A percentile compares a stretch with the other conserved stretches of the same genome.
phyloP scores from a whole-genome alignment of 2,113 vertebrate genomes.

The Halichoerus grypus region DNA sequence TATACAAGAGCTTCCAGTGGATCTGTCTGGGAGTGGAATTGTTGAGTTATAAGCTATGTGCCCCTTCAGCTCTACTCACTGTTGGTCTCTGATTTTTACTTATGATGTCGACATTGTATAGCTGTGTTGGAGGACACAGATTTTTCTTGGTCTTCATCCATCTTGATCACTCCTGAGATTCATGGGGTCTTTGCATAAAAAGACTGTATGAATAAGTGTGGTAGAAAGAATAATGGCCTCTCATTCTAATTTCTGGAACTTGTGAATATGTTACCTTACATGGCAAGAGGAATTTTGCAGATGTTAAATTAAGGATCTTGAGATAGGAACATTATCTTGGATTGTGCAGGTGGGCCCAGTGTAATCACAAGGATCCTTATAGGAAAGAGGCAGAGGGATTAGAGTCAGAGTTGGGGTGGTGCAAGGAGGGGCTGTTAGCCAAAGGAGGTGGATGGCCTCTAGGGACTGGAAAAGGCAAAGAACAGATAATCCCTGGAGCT shows the following conservation, averaged over 20 bases:
- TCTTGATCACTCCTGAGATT: neutral
- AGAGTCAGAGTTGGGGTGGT: neutral
- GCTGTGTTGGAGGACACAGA: neutral
- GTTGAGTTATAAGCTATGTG: neutral
- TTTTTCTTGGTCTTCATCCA: neutral
- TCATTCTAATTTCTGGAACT: neutral
- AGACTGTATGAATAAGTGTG: neutral
- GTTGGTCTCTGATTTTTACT: slow-evolving; percentile 2
- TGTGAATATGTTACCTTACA: neutral
- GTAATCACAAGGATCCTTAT: neutral
- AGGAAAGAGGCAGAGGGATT: neutral
- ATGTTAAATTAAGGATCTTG: neutral
- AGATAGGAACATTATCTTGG: neutral
- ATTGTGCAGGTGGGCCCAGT: neutral
- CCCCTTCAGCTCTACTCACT: neutral
- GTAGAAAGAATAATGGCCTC: neutral
- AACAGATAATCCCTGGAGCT: neutral
- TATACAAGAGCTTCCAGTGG: neutral
- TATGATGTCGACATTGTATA: neutral
- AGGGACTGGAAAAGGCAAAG: neutral
- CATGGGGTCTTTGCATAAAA: neutral
- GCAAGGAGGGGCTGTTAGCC: neutral
- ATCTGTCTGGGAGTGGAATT: neutral
- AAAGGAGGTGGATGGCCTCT: neutral
- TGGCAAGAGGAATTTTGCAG: neutral